phyloP scores from a whole-genome alignment of 2,113 vertebrate genomes.

The Platichthys stellatus region DNA sequence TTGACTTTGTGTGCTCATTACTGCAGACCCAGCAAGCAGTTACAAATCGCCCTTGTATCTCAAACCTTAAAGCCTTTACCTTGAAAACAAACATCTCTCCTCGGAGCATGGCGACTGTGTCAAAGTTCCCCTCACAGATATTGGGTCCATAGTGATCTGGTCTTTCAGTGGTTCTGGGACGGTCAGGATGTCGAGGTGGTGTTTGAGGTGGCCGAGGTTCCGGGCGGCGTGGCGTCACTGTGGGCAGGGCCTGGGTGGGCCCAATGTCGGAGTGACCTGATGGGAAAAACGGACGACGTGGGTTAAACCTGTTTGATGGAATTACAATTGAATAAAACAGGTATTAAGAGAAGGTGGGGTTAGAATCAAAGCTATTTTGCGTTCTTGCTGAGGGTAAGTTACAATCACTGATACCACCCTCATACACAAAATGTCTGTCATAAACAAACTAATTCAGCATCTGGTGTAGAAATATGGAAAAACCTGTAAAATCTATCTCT shows the following conservation, averaged over 20 bases:
- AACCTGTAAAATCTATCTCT: no score
- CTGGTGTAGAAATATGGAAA: no score
- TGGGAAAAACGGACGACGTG: fast-evolving
- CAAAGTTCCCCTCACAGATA: slow-evolving; percentile 96
- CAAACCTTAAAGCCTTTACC: slow-evolving; percentile 72
- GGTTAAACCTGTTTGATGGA: background rate
- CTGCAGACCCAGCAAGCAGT: background rate
- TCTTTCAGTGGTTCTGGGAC: slow-evolving; percentile 84
- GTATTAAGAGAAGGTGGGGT: no score
- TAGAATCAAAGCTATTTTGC: no score
- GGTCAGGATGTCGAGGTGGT: slow-evolving; percentile 87
- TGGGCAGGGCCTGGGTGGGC: slow-evolving; percentile 89
- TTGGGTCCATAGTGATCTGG: slow-evolving; percentile 92
- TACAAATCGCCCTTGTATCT: background rate
- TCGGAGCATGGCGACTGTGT: slow-evolving; percentile 91
- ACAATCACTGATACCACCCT: no score
- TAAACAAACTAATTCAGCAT: no score
- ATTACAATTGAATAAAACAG: no score
- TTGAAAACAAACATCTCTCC: slow-evolving; percentile 99
- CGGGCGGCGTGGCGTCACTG: slow-evolving; percentile 86
- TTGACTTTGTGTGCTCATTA: background rate
- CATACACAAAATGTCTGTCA: no score
- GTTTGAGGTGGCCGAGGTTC: slow-evolving; percentile 82
- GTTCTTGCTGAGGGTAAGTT: no score
- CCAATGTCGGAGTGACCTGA: slow-evolving; percentile 83